These are phyloP conservation scores for Pseudomugil tenellus DNA, from an alignment of 2,797 vertebrate species.

Conservation along the genomic window DNA sequence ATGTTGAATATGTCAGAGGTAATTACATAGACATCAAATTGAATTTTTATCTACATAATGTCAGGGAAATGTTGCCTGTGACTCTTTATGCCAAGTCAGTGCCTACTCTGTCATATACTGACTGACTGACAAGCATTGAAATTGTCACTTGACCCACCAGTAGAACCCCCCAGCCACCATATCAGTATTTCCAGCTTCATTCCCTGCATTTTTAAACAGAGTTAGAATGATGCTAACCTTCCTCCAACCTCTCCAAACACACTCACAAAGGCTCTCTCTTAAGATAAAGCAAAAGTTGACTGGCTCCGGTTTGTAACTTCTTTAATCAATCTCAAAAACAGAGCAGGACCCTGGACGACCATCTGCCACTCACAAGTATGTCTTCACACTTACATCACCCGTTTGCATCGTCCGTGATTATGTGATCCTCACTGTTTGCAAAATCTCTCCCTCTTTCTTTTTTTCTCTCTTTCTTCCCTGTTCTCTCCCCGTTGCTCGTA, in stretches of 20 bases:
- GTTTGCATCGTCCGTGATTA: conserved; percentile 64
- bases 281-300: conserved; percentile 36
- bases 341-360: conserved; percentile 62
- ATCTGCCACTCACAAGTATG: conserved; percentile 70
- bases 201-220: conserved; percentile 7
- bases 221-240: neutral
- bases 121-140: neutral
- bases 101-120: conserved; percentile 1
- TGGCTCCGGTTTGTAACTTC: conserved; percentile 36
- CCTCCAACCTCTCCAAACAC: conserved; percentile 4
- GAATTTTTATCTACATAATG: conserved; percentile 15
- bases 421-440: conserved; percentile 66
- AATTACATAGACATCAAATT: conserved; percentile 39
- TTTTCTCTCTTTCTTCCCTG: conserved; percentile 24
- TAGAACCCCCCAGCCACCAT: neutral
- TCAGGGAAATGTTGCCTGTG: neutral
- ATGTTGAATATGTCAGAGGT: conserved; percentile 17
- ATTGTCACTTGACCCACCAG: neutral
- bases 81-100: conserved; percentile 1
- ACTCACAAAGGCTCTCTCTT: conserved; percentile 3
- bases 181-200: neutral
- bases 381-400: conserved; percentile 79
- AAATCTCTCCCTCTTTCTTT: conserved; percentile 49
- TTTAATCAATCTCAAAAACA: conserved; percentile 62
- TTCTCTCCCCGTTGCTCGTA: conserved; percentile 33